Evolutionary conservation across 2,888 invertebrate genomes (phyloP), one percentile per base, ranked within the genome.

Genomic region (Zonitis immaculata): DNA sequence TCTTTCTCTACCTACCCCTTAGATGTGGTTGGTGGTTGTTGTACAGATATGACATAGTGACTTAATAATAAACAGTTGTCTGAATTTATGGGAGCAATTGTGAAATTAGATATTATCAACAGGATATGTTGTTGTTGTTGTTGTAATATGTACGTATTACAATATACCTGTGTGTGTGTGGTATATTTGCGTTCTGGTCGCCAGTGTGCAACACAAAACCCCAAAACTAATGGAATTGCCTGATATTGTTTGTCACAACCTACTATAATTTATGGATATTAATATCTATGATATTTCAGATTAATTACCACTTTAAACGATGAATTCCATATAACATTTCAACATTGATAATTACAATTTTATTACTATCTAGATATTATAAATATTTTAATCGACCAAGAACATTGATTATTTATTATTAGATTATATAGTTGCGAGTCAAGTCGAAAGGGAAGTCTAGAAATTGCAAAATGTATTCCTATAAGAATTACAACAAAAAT

Each of bases 31-130:
- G 22, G 22, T 22, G 3, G 5, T 22, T 4, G 22, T 4, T 22
- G 5, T 22, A 14, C 7, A 12, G 22, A 25, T 4, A 27, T 48
- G 48, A 48, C 48, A 27, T 42, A 30, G 35, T 28, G 30, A 32
- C 39, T 48, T 48, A 48, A 48, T 48, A n/a, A n/a, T n/a, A n/a
- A n/a, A 44, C 42, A 43, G 35, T 25, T 54, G n/a, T 46, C 67
- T 73, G 73, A 74, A 67, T n/a, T 74, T 73, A 74, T 73, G 72
- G 69, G 70, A 68, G 71, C 74, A 74, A 74, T 73, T 73, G 72
- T 66, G 73, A 72, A 73, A 74, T 74, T 73, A 73, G 70, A 73
- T 72, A 72, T 72, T 51, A n/a, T n/a, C n/a, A n/a, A n/a, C n/a
- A 56, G 64, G 60, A 61, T 65, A 58, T 64, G 65, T n/a, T n/a